Base-by-base conservation (phyloP, 1,140 invertebrate genomes). In the Eurosta solidaginis region DNA sequence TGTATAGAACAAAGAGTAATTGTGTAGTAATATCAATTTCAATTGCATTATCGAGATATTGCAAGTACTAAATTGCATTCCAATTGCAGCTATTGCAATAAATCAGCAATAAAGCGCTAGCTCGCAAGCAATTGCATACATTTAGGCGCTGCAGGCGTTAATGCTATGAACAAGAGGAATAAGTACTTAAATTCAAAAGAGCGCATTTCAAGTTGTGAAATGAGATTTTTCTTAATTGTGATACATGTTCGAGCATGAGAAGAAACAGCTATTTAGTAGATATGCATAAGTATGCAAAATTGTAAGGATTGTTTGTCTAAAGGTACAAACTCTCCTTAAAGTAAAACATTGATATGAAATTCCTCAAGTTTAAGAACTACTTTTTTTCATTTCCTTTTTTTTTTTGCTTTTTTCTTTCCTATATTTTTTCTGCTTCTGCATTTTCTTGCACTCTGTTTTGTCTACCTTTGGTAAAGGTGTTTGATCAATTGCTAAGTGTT, bases 1-100 rank as follows among this genome's bases (percentile, higher is more conserved):
- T 40, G n/a, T 40, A 33, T 33, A 40, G 59, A n/a, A 68, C 59
- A 68, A 20, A 40, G 59, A 68, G 59, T 68, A 68, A 68, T 68
- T 68, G 59, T 33, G 17, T 33, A 33, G 40, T 68, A 68, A 68
- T 68, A 40, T 40, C 59, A 68, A 42, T 68, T 68, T 29, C 59
- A 40, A 40, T 68, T 40, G 59, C 59, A 68, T 68, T 68, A 68
- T 17, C 59, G 20, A n/a, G 12, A 40, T 40, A 42, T 52, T 25
- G 40, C 54, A 33, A 68, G 33, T 33, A 59, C 54, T 59, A 33
- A 27, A 59, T 40, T 68, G 59, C 59, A 68, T 68, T 40, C 59
- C 36, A 29, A 33, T 68, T 52, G 10, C 49, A 22, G 20, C 25
- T 25, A n/a, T 33, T 68, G 59, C 27, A 42, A 68, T 7, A 68